phyloP scores from a whole-genome alignment of 2,888 invertebrate genomes.

The Coleophora flavipennella region DNA sequence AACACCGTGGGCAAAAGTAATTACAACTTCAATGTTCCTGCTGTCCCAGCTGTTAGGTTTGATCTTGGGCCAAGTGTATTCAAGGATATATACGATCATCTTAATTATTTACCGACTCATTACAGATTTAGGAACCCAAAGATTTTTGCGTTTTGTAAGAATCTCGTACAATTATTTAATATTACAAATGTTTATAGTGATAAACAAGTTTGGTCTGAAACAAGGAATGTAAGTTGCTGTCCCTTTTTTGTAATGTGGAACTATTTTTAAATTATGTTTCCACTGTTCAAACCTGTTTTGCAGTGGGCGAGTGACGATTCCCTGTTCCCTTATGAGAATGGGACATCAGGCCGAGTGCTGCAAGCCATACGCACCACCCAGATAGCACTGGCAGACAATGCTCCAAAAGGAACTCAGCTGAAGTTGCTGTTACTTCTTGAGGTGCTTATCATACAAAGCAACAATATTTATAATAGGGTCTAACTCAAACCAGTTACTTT shows the following conservation, averaged over 20 bases:
- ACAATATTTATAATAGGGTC: too few relatives aligned
- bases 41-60: conserved; percentile 33
- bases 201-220: conserved; percentile 37
- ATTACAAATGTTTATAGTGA: conserved; percentile 29
- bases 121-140: conserved; percentile 48
- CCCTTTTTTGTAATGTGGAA: too few relatives aligned
- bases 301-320: conserved; percentile 59
- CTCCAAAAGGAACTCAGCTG: conserved; percentile 90
- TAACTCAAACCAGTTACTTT: too few relatives aligned
- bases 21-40: conserved; percentile 22
- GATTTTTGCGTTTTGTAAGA: conserved; percentile 35
- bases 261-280: background rate
- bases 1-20: conserved; percentile 35
- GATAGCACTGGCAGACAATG: conserved; percentile 83
- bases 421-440: conserved; percentile 86
- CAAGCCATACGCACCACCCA: conserved; percentile 76
- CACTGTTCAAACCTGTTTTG: conserved; percentile 19
- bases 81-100: conserved; percentile 50
- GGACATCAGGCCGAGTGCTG: conserved; percentile 74
- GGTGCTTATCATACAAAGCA: conserved; percentile 37
- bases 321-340: conserved; percentile 63
- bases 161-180: conserved; percentile 48
- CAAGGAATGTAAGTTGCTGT: conserved; percentile 37
- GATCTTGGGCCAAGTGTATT: conserved; percentile 36
- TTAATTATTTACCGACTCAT: conserved; percentile 50